A percentile compares a stretch with the other conserved stretches of the same genome.
Evolutionary conservation across 2,113 vertebrate genomes (phyloP).

Genomic region (Meriones unguiculatus): DNA sequence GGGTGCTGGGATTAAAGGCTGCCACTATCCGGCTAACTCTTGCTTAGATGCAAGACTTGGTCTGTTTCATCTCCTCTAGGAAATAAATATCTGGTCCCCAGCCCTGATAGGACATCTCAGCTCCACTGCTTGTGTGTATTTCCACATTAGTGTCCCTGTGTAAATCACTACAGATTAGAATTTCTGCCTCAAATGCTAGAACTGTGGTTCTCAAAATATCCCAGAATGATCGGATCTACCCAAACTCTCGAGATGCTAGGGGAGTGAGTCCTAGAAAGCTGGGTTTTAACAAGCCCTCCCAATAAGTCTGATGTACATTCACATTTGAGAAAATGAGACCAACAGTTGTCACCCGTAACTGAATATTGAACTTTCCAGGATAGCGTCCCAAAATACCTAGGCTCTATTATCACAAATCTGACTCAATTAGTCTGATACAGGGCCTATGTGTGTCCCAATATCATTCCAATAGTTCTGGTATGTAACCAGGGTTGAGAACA

Average conservation of each 20-base stretch:
- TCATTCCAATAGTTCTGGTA: slow-evolving; percentile 7
- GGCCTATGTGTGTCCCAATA: background rate
- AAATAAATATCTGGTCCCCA: background rate
- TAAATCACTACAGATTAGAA: background rate
- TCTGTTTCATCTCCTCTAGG: background rate
- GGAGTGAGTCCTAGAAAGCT: background rate
- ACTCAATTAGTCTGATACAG: background rate
- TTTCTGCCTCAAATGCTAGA: background rate
- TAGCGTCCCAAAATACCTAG: slow-evolving; percentile 1
- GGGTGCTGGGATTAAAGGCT: background rate
- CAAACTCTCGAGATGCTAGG: background rate
- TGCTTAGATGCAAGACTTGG: background rate
- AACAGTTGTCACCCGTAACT: background rate
- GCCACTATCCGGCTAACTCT: background rate
- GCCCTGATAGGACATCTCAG: background rate
- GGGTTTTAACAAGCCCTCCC: background rate
- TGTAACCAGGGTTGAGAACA: background rate
- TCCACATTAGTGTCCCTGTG: slow-evolving; percentile 10
- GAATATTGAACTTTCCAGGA: background rate
- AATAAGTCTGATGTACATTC: background rate
- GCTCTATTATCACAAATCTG: background rate
- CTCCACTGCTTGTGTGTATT: background rate
- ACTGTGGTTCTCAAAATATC: background rate
- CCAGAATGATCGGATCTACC: background rate
- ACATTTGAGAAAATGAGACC: background rate